Percentiles rank a stretch among this genome's conserved stretches.
phyloP scores from a whole-genome alignment of 2,888 invertebrate species.

The Rhyacophila evoluta region DNA sequence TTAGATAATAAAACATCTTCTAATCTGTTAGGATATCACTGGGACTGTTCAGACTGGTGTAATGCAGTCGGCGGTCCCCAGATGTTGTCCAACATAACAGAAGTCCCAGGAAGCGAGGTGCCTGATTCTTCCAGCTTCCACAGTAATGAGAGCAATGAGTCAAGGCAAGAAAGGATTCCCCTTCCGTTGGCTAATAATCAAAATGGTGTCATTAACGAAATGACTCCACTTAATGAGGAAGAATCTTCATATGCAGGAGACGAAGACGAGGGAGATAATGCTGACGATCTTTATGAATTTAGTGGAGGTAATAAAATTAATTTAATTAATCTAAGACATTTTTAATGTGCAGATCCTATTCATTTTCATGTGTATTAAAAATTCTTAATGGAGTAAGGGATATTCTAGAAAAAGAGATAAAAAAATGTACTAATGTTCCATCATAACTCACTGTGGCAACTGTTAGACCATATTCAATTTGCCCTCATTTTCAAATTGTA shows the following conservation, averaged over 20 bases:
- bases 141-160: slow-evolving; percentile 86
- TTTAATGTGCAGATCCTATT: too few relatives aligned
- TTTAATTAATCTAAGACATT: too few relatives aligned
- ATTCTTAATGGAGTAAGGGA: neutral
- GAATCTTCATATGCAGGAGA: slow-evolving; percentile 53
- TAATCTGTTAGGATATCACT: slow-evolving; percentile 79
- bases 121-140: slow-evolving; percentile 90
- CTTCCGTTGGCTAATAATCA: slow-evolving; percentile 51
- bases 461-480: too few relatives aligned
- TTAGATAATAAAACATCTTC: too few relatives aligned
- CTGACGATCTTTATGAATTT: slow-evolving; percentile 51
- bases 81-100: slow-evolving; percentile 91
- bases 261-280: slow-evolving; percentile 54
- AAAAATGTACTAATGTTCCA: too few relatives aligned
- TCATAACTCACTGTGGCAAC: too few relatives aligned
- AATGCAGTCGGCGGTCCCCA: slow-evolving; percentile 73
- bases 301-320: slow-evolving; percentile 45
- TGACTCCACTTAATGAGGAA: slow-evolving; percentile 49
- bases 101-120: slow-evolving; percentile 90
- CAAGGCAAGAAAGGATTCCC: slow-evolving; percentile 61
- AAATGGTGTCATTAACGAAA: slow-evolving; percentile 26
- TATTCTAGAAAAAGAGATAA: neutral
- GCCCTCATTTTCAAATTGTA: too few relatives aligned
- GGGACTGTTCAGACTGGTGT: slow-evolving; percentile 97
- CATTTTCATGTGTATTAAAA: neutral